A percentile compares a stretch with the other conserved stretches of the same genome.
phyloP scores from a whole-genome alignment of 2,797 vertebrate species.

The Gila robusta region DNA sequence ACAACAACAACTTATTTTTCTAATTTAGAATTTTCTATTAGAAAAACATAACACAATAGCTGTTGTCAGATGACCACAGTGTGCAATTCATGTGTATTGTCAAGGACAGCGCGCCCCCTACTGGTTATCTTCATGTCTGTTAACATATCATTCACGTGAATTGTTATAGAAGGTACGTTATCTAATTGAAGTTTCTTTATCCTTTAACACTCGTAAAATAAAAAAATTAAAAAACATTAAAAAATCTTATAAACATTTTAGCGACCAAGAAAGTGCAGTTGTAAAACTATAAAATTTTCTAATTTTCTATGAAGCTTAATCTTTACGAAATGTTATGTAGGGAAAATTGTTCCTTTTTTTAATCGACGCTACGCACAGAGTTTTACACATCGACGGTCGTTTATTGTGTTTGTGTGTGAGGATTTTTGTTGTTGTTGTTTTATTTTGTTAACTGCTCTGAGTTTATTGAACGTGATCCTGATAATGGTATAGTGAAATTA shows the following conservation, averaged over 20 bases:
- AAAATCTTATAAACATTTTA: not conserved
- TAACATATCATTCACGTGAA: not conserved
- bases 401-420: not conserved
- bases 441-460: not conserved
- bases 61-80: not conserved
- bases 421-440: not conserved
- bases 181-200: not conserved
- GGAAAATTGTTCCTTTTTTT: not conserved
- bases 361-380: not conserved
- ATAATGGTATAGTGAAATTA: not conserved
- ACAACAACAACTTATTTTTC: not conserved
- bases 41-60: not conserved
- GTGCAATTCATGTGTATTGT: not conserved
- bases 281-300: not conserved
- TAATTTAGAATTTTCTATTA: not conserved
- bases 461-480: not conserved
- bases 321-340: not conserved
- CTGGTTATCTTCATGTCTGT: not conserved
- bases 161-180: not conserved
- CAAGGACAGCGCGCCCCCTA: constrained; percentile 44
- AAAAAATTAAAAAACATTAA: too few species aligned
- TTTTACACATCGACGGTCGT: not conserved
- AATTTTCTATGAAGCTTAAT: not conserved
- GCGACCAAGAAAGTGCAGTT: not conserved
- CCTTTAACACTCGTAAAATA: not conserved